phyloP scores from a whole-genome alignment of 1,140 invertebrate genomes.

The Parapsyche elsis region DNA sequence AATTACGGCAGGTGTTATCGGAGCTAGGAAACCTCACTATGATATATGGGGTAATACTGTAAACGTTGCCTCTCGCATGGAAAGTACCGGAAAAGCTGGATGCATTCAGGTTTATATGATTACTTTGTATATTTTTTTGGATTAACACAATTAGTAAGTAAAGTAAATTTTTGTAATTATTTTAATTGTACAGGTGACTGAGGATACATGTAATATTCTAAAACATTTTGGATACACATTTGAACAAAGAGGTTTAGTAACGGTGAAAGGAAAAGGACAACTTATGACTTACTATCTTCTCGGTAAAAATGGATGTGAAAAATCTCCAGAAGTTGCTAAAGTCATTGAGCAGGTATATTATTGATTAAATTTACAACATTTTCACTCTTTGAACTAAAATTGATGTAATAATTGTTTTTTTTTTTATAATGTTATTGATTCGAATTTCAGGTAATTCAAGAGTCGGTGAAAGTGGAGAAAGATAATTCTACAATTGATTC shows the following conservation, averaged over 20 bases:
- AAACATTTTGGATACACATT: slow-evolving; percentile 90
- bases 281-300: slow-evolving; percentile 94
- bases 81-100: slow-evolving; percentile 94
- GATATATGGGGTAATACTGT: slow-evolving; percentile 98
- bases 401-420: neutral
- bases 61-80: slow-evolving; percentile 96
- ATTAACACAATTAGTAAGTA: neutral
- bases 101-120: slow-evolving; percentile 86
- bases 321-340: slow-evolving; percentile 2
- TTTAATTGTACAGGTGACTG: slow-evolving; percentile 90
- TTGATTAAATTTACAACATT: no score
- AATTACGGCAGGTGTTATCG: slow-evolving; percentile 94
- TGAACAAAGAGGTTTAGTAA: slow-evolving; percentile 89
- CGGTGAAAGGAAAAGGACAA: slow-evolving; percentile 95
- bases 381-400: neutral
- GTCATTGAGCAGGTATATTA: slow-evolving; percentile 4
- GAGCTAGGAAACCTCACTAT: slow-evolving; percentile 93
- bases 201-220: slow-evolving; percentile 89
- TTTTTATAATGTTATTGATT: neutral
- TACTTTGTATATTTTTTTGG: slow-evolving; percentile 15
- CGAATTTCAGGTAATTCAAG: neutral
- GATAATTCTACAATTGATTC: neutral
- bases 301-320: slow-evolving; percentile 69
- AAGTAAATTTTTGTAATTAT: neutral
- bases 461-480: neutral